These are phyloP conservation scores for Liolophura sinensis DNA, from an alignment of 1,140 invertebrate genomes.

Conservation along the genomic window DNA sequence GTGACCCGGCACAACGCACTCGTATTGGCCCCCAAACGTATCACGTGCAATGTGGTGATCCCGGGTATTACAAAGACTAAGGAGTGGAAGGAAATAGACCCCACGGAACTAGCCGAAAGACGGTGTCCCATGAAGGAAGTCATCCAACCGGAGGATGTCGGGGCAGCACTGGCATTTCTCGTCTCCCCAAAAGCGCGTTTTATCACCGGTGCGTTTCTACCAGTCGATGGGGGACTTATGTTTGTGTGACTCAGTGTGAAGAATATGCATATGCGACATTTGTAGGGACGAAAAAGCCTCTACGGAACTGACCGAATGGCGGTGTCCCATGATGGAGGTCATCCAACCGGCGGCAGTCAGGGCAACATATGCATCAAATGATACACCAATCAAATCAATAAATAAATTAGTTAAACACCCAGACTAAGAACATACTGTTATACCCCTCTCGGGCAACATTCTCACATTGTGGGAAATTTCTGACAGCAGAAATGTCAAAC, in stretches of 20 bases:
- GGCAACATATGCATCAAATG: neutral
- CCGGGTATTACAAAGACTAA: constrained; percentile 5
- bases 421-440: no score
- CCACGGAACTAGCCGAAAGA: neutral
- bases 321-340: neutral
- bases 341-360: neutral
- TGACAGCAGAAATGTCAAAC: no score
- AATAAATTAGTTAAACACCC: no score
- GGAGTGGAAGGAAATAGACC: neutral
- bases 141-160: constrained; percentile 1
- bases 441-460: no score
- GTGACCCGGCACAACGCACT: constrained; percentile 4
- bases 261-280: no score
- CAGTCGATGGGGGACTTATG: constrained; percentile 3
- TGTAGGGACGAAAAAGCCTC: no score
- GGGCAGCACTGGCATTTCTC: neutral
- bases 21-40: neutral
- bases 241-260: no score
- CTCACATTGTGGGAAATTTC: no score
- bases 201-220: constrained; percentile 5
- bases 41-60: constrained; percentile 5
- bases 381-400: no score
- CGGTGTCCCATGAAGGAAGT: neutral
- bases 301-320: neutral
- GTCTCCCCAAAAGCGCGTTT: constrained; percentile 2